A percentile compares a stretch with the other conserved stretches of the same genome.
phyloP scores from a whole-genome alignment of 2,797 vertebrate genomes.

The Mormyrops attenuatus region DNA sequence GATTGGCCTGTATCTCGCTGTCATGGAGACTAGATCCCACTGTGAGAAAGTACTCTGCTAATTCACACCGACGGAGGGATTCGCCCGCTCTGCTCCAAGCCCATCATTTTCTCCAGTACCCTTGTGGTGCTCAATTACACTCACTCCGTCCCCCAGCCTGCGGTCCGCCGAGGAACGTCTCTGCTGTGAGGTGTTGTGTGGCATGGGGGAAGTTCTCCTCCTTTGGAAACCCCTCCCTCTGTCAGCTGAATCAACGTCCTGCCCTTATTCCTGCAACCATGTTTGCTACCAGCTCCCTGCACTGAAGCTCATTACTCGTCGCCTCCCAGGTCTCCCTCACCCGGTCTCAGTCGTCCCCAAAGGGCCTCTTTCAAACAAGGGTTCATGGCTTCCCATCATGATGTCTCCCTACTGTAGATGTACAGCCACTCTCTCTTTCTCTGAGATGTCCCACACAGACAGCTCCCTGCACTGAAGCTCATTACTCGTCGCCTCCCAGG shows the following conservation, averaged over 20 bases:
- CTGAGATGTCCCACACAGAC: not conserved
- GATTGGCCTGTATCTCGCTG: not conserved
- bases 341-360: not conserved
- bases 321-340: not conserved
- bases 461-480: not conserved
- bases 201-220: not conserved
- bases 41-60: not conserved
- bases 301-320: not conserved
- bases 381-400: not conserved
- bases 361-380: not conserved
- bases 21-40: not conserved
- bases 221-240: not conserved
- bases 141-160: not conserved
- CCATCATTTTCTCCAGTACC: not conserved
- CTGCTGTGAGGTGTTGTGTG: not conserved
- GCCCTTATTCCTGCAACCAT: not conserved
- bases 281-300: not conserved
- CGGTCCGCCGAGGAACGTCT: not conserved
- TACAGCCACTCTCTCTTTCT: not conserved
- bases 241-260: not conserved
- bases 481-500: not conserved
- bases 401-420: not conserved
- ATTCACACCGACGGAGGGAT: not conserved
- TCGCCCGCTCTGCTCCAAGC: not conserved
- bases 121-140: not conserved